phyloP scores from a whole-genome alignment of 2,797 vertebrate genomes.

The Denticeps clupeoides region DNA sequence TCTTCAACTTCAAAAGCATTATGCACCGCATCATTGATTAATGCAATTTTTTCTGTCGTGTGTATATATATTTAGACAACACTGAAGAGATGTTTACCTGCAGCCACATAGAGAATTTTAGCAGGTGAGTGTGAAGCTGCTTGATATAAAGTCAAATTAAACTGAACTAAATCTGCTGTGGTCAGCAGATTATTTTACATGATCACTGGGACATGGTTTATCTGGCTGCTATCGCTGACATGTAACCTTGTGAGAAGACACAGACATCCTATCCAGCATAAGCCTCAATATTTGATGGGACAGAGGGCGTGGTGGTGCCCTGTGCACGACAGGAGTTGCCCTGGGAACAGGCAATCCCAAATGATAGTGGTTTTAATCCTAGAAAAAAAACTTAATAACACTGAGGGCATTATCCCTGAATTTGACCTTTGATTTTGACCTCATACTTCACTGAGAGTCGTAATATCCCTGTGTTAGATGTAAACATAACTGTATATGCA shows the following conservation, averaged over 20 bases:
- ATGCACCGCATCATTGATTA: too few species aligned
- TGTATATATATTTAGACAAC: too few species aligned
- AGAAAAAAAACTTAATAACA: constrained; percentile 11
- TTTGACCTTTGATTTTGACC: constrained; percentile 13
- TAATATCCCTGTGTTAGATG: neutral
- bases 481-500: neutral
- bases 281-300: constrained; percentile 1
- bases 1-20: too few species aligned
- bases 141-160: neutral
- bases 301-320: neutral
- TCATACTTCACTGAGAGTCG: constrained; percentile 2
- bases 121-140: too few species aligned
- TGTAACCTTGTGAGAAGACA: constrained; percentile 1
- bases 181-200: constrained; percentile 3
- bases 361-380: constrained; percentile 17
- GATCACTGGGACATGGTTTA: neutral
- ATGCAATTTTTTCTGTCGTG: too few species aligned
- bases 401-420: constrained; percentile 19
- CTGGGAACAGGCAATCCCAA: constrained; percentile 6
- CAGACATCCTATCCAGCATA: neutral
- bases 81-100: too few species aligned
- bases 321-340: neutral
- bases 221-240: neutral
- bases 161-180: neutral
- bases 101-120: too few species aligned